Evolutionary conservation across 1,140 invertebrate species (phyloP).

Genomic region (Diachasma alloeum): DNA sequence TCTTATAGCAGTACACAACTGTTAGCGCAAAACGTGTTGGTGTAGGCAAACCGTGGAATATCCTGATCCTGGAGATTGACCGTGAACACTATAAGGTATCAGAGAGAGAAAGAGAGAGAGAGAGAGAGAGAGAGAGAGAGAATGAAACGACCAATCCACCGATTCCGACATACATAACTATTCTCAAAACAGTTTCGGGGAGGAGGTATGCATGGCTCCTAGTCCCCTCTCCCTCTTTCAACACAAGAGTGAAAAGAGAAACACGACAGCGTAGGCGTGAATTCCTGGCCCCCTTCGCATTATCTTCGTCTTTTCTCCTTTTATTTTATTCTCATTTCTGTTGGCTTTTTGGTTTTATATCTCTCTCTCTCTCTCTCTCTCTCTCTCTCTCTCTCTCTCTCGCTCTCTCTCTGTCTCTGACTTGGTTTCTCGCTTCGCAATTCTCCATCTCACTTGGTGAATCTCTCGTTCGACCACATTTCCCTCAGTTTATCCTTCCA

Average conservation of each 20-base stretch:
- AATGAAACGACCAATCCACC: neutral
- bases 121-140: neutral
- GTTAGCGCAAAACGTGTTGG: neutral
- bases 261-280: slow-evolving; percentile 60
- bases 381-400: too few relatives aligned
- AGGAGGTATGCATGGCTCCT: neutral
- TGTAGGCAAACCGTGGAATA: neutral
- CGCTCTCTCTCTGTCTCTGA: neutral
- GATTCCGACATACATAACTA: neutral
- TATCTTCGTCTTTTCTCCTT: slow-evolving; percentile 47
- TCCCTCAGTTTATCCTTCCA: slow-evolving; percentile 19
- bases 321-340: slow-evolving; percentile 28
- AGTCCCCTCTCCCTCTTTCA: neutral
- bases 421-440: neutral
- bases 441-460: slow-evolving; percentile 1
- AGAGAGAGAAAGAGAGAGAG: neutral
- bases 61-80: neutral
- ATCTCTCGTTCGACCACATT: slow-evolving; percentile 9
- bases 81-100: neutral
- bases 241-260: slow-evolving; percentile 50
- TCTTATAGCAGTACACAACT: neutral
- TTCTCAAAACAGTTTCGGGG: neutral
- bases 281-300: slow-evolving; percentile 54
- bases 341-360: slow-evolving; percentile 18
- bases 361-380: too few relatives aligned